Base-by-base conservation (phyloP, 2,797 vertebrate genomes). In the Anguilla pacifica region DNA sequence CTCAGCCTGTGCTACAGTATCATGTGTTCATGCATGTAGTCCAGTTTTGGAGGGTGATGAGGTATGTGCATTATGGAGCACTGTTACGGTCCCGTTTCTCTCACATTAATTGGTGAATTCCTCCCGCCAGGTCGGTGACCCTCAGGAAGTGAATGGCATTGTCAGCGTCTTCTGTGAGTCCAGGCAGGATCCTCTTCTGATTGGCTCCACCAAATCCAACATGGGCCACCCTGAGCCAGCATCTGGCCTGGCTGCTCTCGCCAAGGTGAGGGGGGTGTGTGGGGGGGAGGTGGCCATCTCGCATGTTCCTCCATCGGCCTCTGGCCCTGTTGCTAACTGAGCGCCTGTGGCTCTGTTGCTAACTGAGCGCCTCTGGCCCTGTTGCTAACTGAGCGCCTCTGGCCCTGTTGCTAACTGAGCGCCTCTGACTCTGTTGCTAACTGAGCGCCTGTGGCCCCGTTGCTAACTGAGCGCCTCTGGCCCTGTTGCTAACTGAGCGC, bases 201-300 rank as follows among this genome's bases (percentile, higher is more conserved):
- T 99, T 4, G 99, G 99, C 61, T 99, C 99, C 89, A 98, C 97
- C 84, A 99, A 99, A 93, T 99, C 99, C 83, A 99, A 99, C 94
- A 99, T 99, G 98, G 99, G 99, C 35, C 98, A 99, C 88, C 95
- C 98, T 0, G 98, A 99, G 92, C 97, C 98, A 0, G 98, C 98
- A 6, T 98, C 99, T 0, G 99, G 99, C 59, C 96, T 99, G 84
- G 96, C 97, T 6, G 98, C 97, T 0, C 94, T 99, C 86, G 95
- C 96, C 81, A 99, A 99, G 97, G 99, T 98, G 91, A 95, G 89
- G 0, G 0, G 10, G 39, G 43, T 43, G 31, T 19, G n/a, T 13
- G 43, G 17, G 9, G 13, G 15, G 4, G 39, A 2, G 25, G 28
- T 13, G n/a, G 13, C n/a, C 10, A 39, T 85, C 28, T 55, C 4